Base-by-base conservation (phyloP, 2,113 vertebrate species). In the Laticauda colubrina region DNA sequence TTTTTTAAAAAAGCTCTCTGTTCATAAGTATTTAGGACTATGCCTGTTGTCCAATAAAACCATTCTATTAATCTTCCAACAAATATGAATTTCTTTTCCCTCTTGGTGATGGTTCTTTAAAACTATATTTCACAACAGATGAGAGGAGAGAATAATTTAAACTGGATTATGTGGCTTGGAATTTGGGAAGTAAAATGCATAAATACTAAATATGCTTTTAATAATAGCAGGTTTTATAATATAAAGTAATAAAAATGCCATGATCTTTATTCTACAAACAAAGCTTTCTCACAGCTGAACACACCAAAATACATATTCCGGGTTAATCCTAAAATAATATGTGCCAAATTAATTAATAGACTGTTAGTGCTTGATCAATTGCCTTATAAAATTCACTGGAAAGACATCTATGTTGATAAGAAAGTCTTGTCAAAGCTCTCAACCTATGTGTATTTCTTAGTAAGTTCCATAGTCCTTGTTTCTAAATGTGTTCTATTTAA, bases 41-140 rank as follows among this genome's bases (percentile, higher is more conserved):
- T 94, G 61, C 94, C 97, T 95, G 93, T 97, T 94, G 96, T 95
- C 96, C 89, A 97, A 97, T 95, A 96, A 96, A 96, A 24, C 3
- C 95, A 93, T 93, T 96, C 95, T 95, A 91, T 95, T 96, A 95
- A 55, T 87, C 89, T 92, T 96, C 89, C 88, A 90, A 94, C 93
- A 91, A 61, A 94, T 94, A 94, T 57, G 51, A 96, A 95, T 95
- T 96, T 92, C 91, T 95, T 95, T 96, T 7, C 94, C 95, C 94
- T 96, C 96, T 94, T 94, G 21, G 26, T 91, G 92, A 93, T 89
- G 94, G 0, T 39, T 69, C 18, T 57, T 57, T 59, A 39, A 88
- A 88, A 55, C 64, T 94, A 54, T 93, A 88, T 75, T 89, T 91
- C 93, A 64, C 89, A 94, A 24, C 2, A 89, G 45, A 87, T 86